Evolutionary conservation across 2,797 vertebrate genomes (phyloP), one percentile per base, ranked within the genome.

Genomic region (Mastacembelus armatus): DNA sequence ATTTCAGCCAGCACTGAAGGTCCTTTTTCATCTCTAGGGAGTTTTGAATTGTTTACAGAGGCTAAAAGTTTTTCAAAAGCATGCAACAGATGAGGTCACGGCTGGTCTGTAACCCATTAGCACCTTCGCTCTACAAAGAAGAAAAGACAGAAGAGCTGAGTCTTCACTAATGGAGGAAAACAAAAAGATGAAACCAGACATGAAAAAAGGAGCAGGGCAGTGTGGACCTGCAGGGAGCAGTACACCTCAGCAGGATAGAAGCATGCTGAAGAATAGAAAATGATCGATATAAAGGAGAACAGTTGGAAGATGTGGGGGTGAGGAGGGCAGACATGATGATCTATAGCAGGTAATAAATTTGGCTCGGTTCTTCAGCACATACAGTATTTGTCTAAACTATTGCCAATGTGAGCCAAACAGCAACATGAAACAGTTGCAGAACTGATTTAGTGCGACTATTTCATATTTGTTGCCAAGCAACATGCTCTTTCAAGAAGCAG

Each of bases 201-300:
- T 77, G 60, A 61, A 63, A 63, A 64, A 58, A 58, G 54, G 43
- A 42, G 43, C 38, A 45, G 36, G 67, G 69, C 35, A 21, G 49
- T 6, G 65, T 21, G 54, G 29, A 74, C 51, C 60, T 10, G 48
- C 50, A 5, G 63, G 79, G 42, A 77, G 68, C 45, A 4, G 49
- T 27, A 11, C 51, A 54, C 39, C 86, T 55, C 67, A 55, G 72
- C 22, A 4, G 68, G 65, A 27, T 55, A 32, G 62, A 39, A 2
- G 22, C 45, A 66, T 30, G 66, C 39, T 30, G 63, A n/a, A 48
- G 62, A 77, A 76, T 50, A 72, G 79, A 83, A 78, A 61, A 84
- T 40, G 66, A 60, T 56, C 69, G 19, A 32, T 15, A 44, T 49
- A 50, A 71, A 77, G 56, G n/a, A 35, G 51, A 82, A 66, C 48